Percentiles rank a stretch among this genome's conserved stretches.
Conservation (phyloP, 2,888 invertebrate species). For the Zhuqinia jingwanae region DNA sequence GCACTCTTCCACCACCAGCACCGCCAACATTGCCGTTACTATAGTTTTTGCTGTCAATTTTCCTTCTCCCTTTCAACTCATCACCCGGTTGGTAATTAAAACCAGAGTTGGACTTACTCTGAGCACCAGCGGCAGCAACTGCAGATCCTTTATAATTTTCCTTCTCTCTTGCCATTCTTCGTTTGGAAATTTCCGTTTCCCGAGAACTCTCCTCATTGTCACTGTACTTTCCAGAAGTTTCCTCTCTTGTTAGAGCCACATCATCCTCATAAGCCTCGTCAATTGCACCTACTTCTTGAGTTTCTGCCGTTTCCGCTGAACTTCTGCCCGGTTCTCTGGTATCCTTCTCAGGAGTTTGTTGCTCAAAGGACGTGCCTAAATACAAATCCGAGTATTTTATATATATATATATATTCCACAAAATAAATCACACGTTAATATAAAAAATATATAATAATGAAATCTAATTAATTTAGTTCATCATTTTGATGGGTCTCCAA, state of each 20-base stretch:
- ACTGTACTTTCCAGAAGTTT: neutral
- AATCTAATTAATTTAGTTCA: no score
- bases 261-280: conserved; percentile 37
- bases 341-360: neutral
- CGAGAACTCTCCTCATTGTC: conserved; percentile 13
- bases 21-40: neutral
- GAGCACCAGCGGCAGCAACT: neutral
- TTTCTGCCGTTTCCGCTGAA: conserved; percentile 38
- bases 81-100: conserved; percentile 65
- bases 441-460: no score
- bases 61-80: conserved; percentile 19
- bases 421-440: no score
- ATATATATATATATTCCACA: no score
- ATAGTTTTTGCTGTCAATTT: conserved; percentile 53
- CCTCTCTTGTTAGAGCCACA: conserved; percentile 1
- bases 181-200: conserved; percentile 23
- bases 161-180: conserved; percentile 25
- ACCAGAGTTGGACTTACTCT: neutral
- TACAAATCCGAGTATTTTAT: neutral
- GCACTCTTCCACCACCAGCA: neutral
- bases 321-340: neutral
- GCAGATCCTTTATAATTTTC: neutral
- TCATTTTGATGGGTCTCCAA: no score
- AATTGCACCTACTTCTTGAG: conserved; percentile 13
- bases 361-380: neutral